These are phyloP conservation scores for Drepanosiphum platanoidis DNA, from an alignment of 2,888 invertebrate genomes.

Conservation along the genomic window DNA sequence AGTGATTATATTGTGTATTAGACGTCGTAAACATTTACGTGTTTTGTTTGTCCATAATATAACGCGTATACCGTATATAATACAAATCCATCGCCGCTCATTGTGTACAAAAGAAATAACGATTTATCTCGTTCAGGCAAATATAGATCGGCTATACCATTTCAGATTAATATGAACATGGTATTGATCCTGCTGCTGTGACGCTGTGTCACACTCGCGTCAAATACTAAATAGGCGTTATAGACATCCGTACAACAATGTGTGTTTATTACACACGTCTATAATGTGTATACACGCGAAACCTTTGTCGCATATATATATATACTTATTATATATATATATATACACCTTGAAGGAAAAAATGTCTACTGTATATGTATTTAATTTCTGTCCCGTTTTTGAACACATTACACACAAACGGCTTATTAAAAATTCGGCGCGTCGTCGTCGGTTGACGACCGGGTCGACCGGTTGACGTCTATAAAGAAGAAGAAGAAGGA, in stretches of 20 bases:
- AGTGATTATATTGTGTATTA: not conserved
- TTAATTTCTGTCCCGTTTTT: not conserved
- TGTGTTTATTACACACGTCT: no score
- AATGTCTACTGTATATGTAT: not conserved
- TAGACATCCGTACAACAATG: not conserved
- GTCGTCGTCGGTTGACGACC: conserved; percentile 24
- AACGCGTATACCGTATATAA: not conserved
- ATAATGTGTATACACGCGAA: not conserved
- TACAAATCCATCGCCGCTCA: not conserved
- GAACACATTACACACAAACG: not conserved
- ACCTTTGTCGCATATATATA: not conserved
- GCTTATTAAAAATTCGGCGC: conserved; percentile 57
- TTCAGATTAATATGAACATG: no score
- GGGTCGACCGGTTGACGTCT: conserved; percentile 59
- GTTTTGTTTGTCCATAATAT: not conserved
- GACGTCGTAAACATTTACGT: not conserved
- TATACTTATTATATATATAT: not conserved
- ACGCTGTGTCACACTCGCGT: not conserved
- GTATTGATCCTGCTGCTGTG: not conserved
- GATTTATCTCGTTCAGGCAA: not conserved
- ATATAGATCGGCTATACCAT: no score
- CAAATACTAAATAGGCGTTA: not conserved
- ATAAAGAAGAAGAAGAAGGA: no score
- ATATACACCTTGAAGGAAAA: not conserved
- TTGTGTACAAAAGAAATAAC: not conserved